Base-by-base conservation (phyloP, 2,797 vertebrate species). In the Spea hammondii region DNA sequence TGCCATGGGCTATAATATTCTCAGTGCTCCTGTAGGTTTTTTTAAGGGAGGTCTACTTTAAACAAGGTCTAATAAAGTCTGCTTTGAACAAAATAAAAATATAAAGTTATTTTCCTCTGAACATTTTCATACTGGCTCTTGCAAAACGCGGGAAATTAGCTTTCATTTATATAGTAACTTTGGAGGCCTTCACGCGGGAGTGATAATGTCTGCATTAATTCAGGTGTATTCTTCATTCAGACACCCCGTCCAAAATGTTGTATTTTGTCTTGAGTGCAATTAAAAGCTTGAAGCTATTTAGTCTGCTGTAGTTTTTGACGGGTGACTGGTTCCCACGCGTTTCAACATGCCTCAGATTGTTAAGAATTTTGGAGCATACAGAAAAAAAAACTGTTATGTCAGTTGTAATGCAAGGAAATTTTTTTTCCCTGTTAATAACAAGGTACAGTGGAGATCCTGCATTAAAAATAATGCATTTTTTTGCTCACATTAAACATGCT, bases 241-340 rank as follows among this genome's bases (percentile, higher is more conserved):
- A 60, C 66, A 45, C 49, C 57, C 54, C n/a, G 46, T 50, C 8
- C 46, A 55, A 75, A 75, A 75, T 55, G 46, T 55, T 5, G 4
- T 64, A 75, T 72, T 76, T 80, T 72, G 79, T 76, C 68, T 72
- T 17, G 32, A 57, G 62, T 13, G 45, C 50, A 5, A 47, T 13
- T 12, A 59, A 57, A 5, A 32, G 74, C 74, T 80, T 59, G 14
- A n/a, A 74, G 74, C 69, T 80, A 62, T 80, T 80, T 80, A 76
- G 79, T 80, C 74, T 80, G 62, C 64, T 51, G 46, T n/a, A 59
- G 17, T 49, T 10, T 32, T 10, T 65, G 8, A 62, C 17, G 17
- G 44, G 48, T 71, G 72, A 76, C 64, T 76, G 68, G 68, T 71
- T 80, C 68, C 74, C 54, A 60, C 74, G 68, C 50, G 79, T 76